phyloP scores from a whole-genome alignment of 2,113 vertebrate species.

The Pimephales promelas region DNA sequence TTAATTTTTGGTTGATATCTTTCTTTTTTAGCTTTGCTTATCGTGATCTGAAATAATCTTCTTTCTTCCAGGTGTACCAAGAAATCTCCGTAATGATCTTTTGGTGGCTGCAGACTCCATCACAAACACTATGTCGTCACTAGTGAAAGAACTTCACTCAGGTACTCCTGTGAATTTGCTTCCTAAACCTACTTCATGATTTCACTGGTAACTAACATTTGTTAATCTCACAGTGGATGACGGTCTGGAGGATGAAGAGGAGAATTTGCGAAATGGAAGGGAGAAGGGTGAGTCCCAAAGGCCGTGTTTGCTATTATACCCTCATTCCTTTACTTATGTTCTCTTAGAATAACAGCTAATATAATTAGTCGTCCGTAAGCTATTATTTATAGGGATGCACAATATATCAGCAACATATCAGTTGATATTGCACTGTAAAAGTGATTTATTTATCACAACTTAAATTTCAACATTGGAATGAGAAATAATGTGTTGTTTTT shows the following conservation, averaged over 20 bases:
- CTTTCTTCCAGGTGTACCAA: constrained; percentile 81
- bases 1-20: not conserved
- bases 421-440: not conserved
- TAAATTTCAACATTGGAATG: no score
- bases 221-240: constrained; percentile 81
- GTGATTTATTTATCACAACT: no score
- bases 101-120: constrained; percentile 95
- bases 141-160: constrained; percentile 96
- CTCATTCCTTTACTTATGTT: not conserved
- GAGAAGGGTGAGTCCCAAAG: constrained; percentile 81
- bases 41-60: not conserved
- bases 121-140: constrained; percentile 94
- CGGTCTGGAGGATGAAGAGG: constrained; percentile 82
- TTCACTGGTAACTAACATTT: not conserved
- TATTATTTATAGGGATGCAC: not conserved
- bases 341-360: not conserved
- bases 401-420: not conserved
- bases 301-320: not conserved
- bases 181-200: not conserved
- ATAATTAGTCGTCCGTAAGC: not conserved
- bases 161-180: constrained; percentile 69
- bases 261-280: constrained; percentile 87
- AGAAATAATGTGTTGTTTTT: no score
- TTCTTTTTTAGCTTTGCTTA: not conserved
- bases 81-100: constrained; percentile 92